Base-by-base conservation (phyloP, 2,797 vertebrate genomes). In the Distichodus sexfasciatus region DNA sequence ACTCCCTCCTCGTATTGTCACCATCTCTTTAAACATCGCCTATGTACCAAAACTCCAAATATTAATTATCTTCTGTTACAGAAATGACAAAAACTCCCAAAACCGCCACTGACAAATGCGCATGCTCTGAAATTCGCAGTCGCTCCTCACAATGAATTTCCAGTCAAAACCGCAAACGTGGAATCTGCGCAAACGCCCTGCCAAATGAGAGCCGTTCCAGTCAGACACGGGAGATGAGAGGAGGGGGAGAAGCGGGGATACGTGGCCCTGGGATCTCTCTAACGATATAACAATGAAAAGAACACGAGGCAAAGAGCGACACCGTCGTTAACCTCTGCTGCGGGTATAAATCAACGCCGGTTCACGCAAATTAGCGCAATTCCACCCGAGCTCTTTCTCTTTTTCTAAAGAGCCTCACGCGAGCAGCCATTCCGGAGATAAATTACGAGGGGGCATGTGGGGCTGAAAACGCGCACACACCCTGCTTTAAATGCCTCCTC, bases 321-420 rank as follows among this genome's bases (percentile, higher is more conserved):
- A 86, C 85, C 79, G 79, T 91, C 90, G 92, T 94, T 94, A 94
- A 94, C 92, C 93, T 93, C 90, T 91, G 87, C 77, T 89, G 88
- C 81, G 80, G 84, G 88, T 82, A 92, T 93, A 93, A 94, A 93
- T 94, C 92, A 93, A 86, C 79, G 83, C 76, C 86, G 83, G 87
- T 89, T 90, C 88, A 88, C 82, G 72, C 87, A 89, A 93, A 92
- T 93, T 91, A 91, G 85, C 86, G 84, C 86, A 61, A 60, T 90
- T 91, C 87, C 83, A 86, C 87, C 67, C 74, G 57, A 79, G 80
- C 79, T 82, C 81, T 83, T 76, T 85, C 77, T 40, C 57, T 83
- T 87, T 81, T 69, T 78, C 33, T 41, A 2, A 54, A 26, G 23
- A 8, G 38, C 62, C 60, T 60, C 70, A 40, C 66, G 46, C 77